These are phyloP conservation scores for Podarcis cretensis DNA, from an alignment of 2,113 vertebrate species.

Conservation along the genomic window DNA sequence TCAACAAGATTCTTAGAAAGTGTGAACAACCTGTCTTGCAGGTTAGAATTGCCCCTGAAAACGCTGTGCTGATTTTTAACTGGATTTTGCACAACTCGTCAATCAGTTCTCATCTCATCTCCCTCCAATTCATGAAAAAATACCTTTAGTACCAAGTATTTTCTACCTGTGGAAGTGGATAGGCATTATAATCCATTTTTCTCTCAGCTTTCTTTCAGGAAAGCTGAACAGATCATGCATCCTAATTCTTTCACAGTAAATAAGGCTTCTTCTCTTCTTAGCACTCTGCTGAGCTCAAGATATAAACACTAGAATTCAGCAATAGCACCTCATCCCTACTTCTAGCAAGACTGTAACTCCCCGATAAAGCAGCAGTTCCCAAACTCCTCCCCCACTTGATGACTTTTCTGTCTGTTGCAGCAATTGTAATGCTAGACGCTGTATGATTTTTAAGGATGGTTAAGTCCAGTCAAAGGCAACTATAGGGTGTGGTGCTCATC, in stretches of 20 bases:
- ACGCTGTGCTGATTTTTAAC: not conserved
- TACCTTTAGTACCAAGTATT: not conserved
- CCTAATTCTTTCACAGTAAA: not conserved
- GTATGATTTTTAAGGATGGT: too few relatives aligned
- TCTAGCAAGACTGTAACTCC: not conserved
- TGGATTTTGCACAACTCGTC: not conserved
- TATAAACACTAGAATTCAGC: not conserved
- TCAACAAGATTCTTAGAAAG: not conserved
- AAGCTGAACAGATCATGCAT: not conserved
- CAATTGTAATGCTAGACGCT: too few relatives aligned
- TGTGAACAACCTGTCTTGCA: not conserved
- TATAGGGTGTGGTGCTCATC: too few relatives aligned
- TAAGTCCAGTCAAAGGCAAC: too few relatives aligned
- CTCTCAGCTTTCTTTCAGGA: not conserved
- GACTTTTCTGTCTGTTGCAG: not conserved
- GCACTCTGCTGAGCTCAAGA: not conserved
- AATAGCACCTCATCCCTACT: not conserved
- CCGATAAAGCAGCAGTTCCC: too few relatives aligned
- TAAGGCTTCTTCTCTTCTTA: not conserved
- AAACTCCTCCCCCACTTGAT: not conserved
- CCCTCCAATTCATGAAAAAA: not conserved
- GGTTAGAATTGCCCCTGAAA: not conserved
- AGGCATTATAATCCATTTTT: not conserved
- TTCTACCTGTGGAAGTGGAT: not conserved
- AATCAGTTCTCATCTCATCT: not conserved